phyloP scores from a whole-genome alignment of 2,888 invertebrate genomes.

The Sepiola atlantica region DNA sequence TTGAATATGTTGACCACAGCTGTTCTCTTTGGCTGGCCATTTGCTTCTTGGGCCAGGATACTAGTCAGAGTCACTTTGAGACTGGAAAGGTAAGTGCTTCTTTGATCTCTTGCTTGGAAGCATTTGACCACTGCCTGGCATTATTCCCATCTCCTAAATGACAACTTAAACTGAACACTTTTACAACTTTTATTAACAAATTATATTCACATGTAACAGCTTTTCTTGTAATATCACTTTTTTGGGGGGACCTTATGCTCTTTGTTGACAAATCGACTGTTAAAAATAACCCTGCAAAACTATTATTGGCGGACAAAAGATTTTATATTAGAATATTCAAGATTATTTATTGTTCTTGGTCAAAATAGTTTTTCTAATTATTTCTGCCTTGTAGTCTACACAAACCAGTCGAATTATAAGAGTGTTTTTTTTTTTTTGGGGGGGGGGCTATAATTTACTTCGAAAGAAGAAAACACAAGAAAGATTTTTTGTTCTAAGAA shows the following conservation, averaged over 20 bases:
- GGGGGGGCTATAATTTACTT: too few relatives aligned
- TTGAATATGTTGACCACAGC: slow-evolving; percentile 13
- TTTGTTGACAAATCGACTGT: background rate
- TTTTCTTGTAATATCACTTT: background rate
- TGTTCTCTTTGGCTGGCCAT: slow-evolving; percentile 32
- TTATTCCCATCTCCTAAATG: background rate
- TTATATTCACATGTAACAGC: background rate
- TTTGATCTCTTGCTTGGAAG: background rate
- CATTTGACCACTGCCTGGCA: background rate
- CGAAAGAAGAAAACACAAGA: too few relatives aligned
- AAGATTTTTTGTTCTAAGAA: too few relatives aligned
- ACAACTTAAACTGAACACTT: background rate
- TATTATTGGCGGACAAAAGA: background rate
- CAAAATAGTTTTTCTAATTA: background rate
- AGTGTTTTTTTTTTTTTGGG: too few relatives aligned
- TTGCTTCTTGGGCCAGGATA: slow-evolving; percentile 15
- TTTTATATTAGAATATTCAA: background rate
- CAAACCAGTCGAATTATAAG: background rate
- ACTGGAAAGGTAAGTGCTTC: background rate
- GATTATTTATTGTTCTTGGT: background rate
- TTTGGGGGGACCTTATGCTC: background rate
- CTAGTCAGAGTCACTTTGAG: slow-evolving; percentile 14
- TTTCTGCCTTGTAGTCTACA: background rate
- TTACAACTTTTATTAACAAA: background rate
- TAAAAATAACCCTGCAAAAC: background rate